phyloP scores from a whole-genome alignment of 2,888 invertebrate genomes.

The Brachyptera putata region DNA sequence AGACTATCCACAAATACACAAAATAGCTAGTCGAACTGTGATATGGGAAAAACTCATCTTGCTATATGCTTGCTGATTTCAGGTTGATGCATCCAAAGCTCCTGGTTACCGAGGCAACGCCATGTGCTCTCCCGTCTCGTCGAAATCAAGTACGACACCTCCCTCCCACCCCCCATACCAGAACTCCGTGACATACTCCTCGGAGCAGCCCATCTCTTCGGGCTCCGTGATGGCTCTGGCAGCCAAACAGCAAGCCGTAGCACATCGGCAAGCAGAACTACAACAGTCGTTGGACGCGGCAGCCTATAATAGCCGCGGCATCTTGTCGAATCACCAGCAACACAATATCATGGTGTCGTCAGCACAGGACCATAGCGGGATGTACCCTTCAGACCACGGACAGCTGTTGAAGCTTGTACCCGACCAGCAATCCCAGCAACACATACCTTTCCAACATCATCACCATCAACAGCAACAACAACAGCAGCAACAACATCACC shows the following conservation, averaged over 20 bases:
- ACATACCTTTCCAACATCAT: no score
- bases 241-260: constrained; percentile 20
- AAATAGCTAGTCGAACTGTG: no score
- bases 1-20: no score
- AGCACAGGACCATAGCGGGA: constrained; percentile 23
- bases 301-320: neutral
- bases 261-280: neutral
- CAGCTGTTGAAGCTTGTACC: constrained; percentile 47
- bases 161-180: constrained; percentile 27
- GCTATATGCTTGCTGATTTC: constrained; percentile 32
- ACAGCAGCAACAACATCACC: constrained; percentile 36
- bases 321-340: constrained; percentile 15
- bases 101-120: constrained; percentile 82
- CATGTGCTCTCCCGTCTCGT: constrained; percentile 71
- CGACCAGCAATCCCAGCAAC: constrained; percentile 38
- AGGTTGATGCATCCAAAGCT: constrained; percentile 84
- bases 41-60: no score
- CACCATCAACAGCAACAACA: constrained; percentile 16
- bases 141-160: constrained; percentile 50
- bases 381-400: constrained; percentile 27
- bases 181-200: constrained; percentile 21
- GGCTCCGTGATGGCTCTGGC: constrained; percentile 19
- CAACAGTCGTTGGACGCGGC: constrained; percentile 4
- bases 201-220: constrained; percentile 29
- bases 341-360: constrained; percentile 26